Base-by-base conservation (phyloP, 2,113 vertebrate species). In the Neotragus moschatus region DNA sequence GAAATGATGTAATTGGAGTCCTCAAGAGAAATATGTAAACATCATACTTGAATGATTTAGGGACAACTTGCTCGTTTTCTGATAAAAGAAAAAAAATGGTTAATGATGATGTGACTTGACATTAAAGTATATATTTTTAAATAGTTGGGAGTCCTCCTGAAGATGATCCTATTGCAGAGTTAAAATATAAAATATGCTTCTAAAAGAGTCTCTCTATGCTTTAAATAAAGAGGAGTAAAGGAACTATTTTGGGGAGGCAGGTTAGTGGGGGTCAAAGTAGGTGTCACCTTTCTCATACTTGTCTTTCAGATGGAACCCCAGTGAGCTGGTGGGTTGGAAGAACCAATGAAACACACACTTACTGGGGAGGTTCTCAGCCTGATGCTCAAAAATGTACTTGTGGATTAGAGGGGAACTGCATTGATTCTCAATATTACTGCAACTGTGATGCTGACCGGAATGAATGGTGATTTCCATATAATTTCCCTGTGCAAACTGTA, bases 361-460 rank as follows among this genome's bases (percentile, higher is more conserved):
- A 99, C 63, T 99, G 99, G 99, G 99, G 98, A 97, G 99, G 99
- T 90, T 98, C 99, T 43, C 96, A 94, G 47, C 98, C 98, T 80
- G 92, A 98, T 84, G 94, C 97, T 73, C 98, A 98, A 47, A 99
- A 98, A 95, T 99, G 99, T 95, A 75, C 98, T 73, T 99, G 99
- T 98, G 99, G 99, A 94, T 91, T 99, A 66, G 97, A 99, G 75
- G 98, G 98, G 36, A 99, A 39, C 96, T 99, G 99, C 98, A 98
- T 99, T 21, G 99, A 99, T 92, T 97, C 99, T 26, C 99, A 99
- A 0, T 98, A 99, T 97, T 98, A 98, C 97, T 99, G 99, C 98
- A 99, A 99, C 98, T 99, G 99, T 93, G 99, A 99, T 79, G 99
- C 99, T 0, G 99, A 99, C 98, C 98, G 98, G 73, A 98, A 98